Conservation (phyloP, 2,113 vertebrate species). For the Phrynosoma blainvillii region DNA sequence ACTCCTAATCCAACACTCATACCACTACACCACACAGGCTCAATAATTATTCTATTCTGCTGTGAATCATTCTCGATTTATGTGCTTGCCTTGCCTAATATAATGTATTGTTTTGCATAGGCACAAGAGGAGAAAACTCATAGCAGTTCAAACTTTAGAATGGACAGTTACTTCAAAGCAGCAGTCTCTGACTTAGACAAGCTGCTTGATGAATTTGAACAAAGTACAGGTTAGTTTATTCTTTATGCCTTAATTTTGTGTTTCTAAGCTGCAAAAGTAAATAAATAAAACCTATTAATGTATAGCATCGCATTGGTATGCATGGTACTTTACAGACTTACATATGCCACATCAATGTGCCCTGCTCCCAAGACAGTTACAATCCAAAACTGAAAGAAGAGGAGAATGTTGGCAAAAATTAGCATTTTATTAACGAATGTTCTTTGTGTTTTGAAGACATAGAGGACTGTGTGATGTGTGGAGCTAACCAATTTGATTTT, state of each 20-base stretch:
- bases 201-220: conserved; percentile 96
- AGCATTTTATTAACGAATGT: neutral
- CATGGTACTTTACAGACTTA: neutral
- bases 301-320: neutral
- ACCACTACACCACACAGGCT: no score
- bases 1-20: neutral
- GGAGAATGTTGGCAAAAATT: neutral
- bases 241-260: conserved; percentile 9
- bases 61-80: neutral
- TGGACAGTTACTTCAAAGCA: conserved; percentile 98
- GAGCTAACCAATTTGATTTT: conserved; percentile 12
- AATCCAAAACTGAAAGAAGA: neutral
- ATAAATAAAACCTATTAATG: neutral
- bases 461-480: neutral
- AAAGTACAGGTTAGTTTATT: conserved; percentile 86
- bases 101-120: conserved; percentile 58
- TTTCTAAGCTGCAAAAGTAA: neutral
- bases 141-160: conserved; percentile 71
- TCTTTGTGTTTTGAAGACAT: neutral
- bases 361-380: neutral
- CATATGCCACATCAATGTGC: neutral
- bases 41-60: neutral
- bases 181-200: conserved; percentile 96
- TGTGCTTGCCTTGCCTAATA: neutral
- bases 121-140: conserved; percentile 55